A percentile compares a stretch with the other conserved stretches of the same genome.
phyloP scores from a whole-genome alignment of 1,140 invertebrate species.

The Pseudomyrmex dendroicus region DNA sequence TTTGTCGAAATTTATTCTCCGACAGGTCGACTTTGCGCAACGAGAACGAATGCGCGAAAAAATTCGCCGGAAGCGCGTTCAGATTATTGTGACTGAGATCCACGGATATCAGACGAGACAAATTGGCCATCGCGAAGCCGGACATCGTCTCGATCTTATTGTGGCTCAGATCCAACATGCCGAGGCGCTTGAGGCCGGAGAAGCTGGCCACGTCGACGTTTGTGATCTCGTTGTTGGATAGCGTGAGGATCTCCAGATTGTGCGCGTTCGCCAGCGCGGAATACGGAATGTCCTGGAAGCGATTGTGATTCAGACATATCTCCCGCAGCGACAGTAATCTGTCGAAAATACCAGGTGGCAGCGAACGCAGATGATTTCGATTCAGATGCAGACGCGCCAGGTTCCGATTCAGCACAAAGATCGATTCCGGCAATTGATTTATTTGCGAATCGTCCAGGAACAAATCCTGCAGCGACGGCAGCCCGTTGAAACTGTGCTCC shows the following conservation, averaged over 20 bases:
- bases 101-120: constrained; percentile 89
- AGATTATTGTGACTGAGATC: constrained; percentile 91
- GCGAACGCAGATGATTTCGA: constrained; percentile 88
- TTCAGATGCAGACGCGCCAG: constrained; percentile 90
- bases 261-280: constrained; percentile 90
- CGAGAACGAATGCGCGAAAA: constrained; percentile 90
- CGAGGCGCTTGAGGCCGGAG: constrained; percentile 89
- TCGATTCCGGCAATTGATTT: constrained; percentile 87
- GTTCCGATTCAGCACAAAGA: constrained; percentile 91
- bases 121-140: constrained; percentile 91
- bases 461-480: constrained; percentile 91
- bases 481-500: constrained; percentile 88
- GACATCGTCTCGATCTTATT: constrained; percentile 91
- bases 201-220: constrained; percentile 92
- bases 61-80: constrained; percentile 92
- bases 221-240: constrained; percentile 90
- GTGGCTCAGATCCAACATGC: constrained; percentile 90
- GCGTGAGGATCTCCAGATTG: constrained; percentile 89
- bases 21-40: constrained; percentile 92
- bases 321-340: constrained; percentile 90
- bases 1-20: constrained; percentile 92
- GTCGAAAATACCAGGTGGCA: constrained; percentile 89
- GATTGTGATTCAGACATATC: constrained; percentile 90
- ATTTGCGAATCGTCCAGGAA: constrained; percentile 90
- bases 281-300: constrained; percentile 91